A percentile compares a stretch with the other conserved stretches of the same genome.
These are phyloP conservation scores for Liopterus haemorrhoidalis DNA, from an alignment of 2,888 invertebrate species.

Conservation along the genomic window DNA sequence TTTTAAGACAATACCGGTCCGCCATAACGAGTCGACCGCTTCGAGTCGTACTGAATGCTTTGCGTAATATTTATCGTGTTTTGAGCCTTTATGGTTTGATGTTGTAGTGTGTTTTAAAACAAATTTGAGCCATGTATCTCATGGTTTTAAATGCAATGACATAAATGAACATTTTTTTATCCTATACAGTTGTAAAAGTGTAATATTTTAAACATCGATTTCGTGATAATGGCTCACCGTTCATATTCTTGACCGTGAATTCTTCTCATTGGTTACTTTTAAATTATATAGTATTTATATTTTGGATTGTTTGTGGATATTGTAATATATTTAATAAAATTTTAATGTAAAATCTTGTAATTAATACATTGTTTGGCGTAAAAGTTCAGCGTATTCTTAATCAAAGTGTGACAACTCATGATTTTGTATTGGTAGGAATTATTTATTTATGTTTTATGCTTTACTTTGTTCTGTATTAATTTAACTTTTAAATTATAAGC, in stretches of 20 bases:
- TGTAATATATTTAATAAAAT: no score
- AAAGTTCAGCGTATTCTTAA: no score
- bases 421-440: no score
- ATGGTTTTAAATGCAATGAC: constrained; percentile 12
- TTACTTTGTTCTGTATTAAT: no score
- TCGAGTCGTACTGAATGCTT: constrained; percentile 42
- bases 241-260: constrained; percentile 27
- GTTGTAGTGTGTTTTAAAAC: constrained; percentile 12
- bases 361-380: no score
- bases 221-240: constrained; percentile 38
- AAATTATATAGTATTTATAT: constrained; percentile 12
- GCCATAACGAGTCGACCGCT: constrained; percentile 45
- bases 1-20: constrained; percentile 45
- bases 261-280: constrained; percentile 19
- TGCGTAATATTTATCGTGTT: constrained; percentile 37
- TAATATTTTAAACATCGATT: constrained; percentile 43
- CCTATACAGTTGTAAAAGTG: constrained; percentile 21
- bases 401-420: no score
- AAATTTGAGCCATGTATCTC: constrained; percentile 13
- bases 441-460: no score
- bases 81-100: constrained; percentile 18
- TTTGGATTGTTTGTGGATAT: background rate
- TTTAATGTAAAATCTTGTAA: no score
- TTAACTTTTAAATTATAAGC: no score
- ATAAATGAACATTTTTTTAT: constrained; percentile 10